These are phyloP conservation scores for Apaloderma vittatum DNA, from an alignment of 2,113 vertebrate species.

Conservation along the genomic window DNA sequence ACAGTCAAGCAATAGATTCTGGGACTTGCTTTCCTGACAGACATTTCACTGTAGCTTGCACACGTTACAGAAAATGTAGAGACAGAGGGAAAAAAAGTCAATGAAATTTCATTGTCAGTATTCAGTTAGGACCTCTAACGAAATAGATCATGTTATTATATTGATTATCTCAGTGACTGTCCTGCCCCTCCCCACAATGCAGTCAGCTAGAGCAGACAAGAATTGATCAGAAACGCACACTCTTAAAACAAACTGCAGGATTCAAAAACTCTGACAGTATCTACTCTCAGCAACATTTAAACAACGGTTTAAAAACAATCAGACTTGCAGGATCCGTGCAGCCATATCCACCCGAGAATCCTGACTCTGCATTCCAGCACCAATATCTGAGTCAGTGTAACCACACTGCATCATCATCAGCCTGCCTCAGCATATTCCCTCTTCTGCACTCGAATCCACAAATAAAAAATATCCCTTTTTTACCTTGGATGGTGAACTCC, in stretches of 20 bases:
- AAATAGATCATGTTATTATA: conserved; percentile 46
- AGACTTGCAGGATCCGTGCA: not conserved
- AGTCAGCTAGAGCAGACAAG: conserved; percentile 32
- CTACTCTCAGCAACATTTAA: not conserved
- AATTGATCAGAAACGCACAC: not conserved
- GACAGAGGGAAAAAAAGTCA: not conserved
- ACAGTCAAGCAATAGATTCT: conserved; percentile 16
- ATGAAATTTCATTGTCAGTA: conserved; percentile 23
- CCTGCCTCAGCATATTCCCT: conserved; percentile 64
- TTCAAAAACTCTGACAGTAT: not conserved
- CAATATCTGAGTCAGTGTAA: conserved; percentile 40
- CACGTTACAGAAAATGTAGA: not conserved
- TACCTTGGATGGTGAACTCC: conserved; percentile 75
- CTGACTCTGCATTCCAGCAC: conserved; percentile 49
- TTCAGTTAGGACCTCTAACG: conserved; percentile 6
- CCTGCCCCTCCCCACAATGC: conserved; percentile 68
- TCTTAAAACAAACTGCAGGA: not conserved
- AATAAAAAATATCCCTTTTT: conserved; percentile 58
- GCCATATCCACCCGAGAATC: conserved; percentile 21
- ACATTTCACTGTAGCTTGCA: not conserved
- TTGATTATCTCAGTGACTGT: not conserved
- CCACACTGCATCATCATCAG: conserved; percentile 42
- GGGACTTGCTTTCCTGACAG: not conserved
- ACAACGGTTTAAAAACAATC: not conserved
- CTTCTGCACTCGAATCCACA: conserved; percentile 26